Evolutionary conservation across 1,140 invertebrate species (phyloP), one percentile per base, ranked within the genome.

Genomic region (Oreohelix idahoensis): DNA sequence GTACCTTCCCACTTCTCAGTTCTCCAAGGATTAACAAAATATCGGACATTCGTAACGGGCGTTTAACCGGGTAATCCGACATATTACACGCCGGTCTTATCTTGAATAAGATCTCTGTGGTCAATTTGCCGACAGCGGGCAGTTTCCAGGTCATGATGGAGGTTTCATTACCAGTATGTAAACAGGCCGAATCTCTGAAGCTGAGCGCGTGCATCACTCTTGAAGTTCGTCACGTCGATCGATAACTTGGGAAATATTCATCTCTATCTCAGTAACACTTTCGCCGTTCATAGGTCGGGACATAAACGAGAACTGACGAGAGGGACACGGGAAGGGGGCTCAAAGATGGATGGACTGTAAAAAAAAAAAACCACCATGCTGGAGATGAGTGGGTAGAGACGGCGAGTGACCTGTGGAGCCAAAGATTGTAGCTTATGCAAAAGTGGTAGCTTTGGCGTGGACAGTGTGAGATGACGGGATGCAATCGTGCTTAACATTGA

Each of bases 131-230:
- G 38, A 58, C 77, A 79, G 42, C 63, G 63, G 39, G 20, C 36
- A 79, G 77, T 53, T 74, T 69, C 73, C 66, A 36, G 36, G 51
- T 45, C 42, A 36, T 71, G 82, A 86, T 81, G 81, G 51, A 63
- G 66, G 81, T 84, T 83, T 83, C 66, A 83, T 84, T 78, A 80
- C 58, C 39, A 49, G 80, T 81, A 84, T 85, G 86, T 86, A 86
- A 83, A 85, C 79, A 85, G 66, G 79, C 81, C 71, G n/a, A 17
- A 66, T 2, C 1, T 32, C 8, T 2, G 63, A 29, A 29, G 32
- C n/a, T 32, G 20, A 66, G 63, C n/a, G 8, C n/a, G 11, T 10
- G 15, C 5, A 17, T 66, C 2, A 66, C 32, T 66, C 35, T 8
- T 32, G 29, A 32, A 53, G 20, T 17, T 32, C 5, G 29, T 66